Conservation (phyloP, 2,797 vertebrate genomes). For the Poeciliopsis infans region DNA sequence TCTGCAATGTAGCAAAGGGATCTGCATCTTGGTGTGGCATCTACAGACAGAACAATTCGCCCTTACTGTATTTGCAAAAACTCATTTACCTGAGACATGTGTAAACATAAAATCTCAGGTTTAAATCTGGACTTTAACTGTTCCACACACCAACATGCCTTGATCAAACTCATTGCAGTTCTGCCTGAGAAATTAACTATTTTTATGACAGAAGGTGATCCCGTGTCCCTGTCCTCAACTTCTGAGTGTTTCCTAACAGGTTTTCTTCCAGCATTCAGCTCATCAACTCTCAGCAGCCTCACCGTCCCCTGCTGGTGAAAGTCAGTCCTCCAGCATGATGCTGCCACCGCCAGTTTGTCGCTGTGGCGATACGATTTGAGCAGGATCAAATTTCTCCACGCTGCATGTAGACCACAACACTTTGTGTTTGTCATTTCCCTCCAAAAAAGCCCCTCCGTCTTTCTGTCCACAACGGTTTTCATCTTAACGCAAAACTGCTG, state of each 20-base stretch:
- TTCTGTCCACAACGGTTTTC: not conserved
- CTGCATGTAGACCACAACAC: not conserved
- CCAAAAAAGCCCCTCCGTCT: not conserved
- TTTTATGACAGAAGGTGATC: not conserved
- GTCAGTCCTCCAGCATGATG: not conserved
- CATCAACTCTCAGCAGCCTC: not conserved
- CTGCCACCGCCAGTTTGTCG: not conserved
- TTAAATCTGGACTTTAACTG: not conserved
- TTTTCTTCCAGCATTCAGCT: not conserved
- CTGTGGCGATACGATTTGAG: not conserved
- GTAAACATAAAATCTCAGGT: not conserved
- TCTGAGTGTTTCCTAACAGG: not conserved
- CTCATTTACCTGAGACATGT: not conserved
- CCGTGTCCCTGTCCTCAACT: not conserved
- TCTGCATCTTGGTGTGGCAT: not conserved
- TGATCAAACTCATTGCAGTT: not conserved
- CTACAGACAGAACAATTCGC: not conserved
- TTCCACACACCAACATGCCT: not conserved
- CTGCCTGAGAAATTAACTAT: not conserved
- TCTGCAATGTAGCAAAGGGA: no score
- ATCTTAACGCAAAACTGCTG: not conserved
- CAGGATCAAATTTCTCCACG: not conserved
- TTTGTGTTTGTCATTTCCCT: not conserved
- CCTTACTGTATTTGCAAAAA: not conserved
- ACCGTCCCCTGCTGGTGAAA: not conserved